Evolutionary conservation across 2,797 vertebrate species (phyloP).

Genomic region (Melanotaenia maccullochi): DNA sequence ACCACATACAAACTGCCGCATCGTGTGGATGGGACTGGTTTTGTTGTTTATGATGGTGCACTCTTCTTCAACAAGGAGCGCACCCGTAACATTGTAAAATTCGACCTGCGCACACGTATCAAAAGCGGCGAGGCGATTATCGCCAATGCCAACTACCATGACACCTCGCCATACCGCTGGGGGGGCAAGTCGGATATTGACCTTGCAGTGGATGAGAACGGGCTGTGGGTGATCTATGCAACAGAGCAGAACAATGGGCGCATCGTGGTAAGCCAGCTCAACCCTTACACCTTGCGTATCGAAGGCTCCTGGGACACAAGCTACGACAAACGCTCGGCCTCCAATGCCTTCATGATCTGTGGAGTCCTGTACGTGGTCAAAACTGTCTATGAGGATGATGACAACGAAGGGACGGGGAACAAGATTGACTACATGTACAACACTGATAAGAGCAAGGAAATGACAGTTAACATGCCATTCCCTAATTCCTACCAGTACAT

Average conservation of each 20-base stretch:
- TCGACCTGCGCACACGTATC: slow-evolving; percentile 95
- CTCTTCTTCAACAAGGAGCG: slow-evolving; percentile 99
- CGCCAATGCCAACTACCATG: slow-evolving; percentile 89
- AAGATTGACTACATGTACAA: slow-evolving; percentile 99
- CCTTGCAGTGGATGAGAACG: slow-evolving; percentile 85
- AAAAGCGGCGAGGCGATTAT: slow-evolving; percentile 99
- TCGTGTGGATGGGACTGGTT: slow-evolving; percentile 95
- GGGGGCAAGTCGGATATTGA: slow-evolving; percentile 87
- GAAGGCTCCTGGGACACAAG: slow-evolving; percentile 86
- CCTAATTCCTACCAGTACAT: slow-evolving; percentile 99
- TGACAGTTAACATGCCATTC: slow-evolving; percentile 91
- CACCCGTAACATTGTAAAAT: slow-evolving; percentile 98
- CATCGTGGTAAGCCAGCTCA: slow-evolving; percentile 86
- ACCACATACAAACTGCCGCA: slow-evolving; percentile 98
- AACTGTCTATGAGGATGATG: slow-evolving; percentile 97
- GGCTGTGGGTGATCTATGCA: slow-evolving; percentile 87
- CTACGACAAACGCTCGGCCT: slow-evolving; percentile 85
- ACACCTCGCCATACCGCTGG: slow-evolving; percentile 87
- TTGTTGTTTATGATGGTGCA: slow-evolving; percentile 97
- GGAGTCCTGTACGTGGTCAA: slow-evolving; percentile 91
- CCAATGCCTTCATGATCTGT: slow-evolving; percentile 87
- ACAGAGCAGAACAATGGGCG: slow-evolving; percentile 87
- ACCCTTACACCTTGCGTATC: slow-evolving; percentile 85
- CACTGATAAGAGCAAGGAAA: slow-evolving; percentile 94
- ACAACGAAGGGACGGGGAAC: slow-evolving; percentile 97